Base-by-base conservation (phyloP, 2,888 invertebrate species). In the Globia sparganii region DNA sequence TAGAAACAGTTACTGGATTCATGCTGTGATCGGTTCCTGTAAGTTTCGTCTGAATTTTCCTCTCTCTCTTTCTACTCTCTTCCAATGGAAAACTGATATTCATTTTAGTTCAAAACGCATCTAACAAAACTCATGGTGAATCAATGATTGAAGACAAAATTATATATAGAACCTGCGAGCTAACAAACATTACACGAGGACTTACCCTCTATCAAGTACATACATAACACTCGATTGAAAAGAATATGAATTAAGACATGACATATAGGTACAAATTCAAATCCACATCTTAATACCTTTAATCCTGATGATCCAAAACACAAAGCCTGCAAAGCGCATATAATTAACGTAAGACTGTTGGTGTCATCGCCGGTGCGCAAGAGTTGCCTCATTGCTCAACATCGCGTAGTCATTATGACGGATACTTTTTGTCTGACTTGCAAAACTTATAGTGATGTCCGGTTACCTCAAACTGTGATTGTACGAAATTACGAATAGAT, bases 301-400 rank as follows among this genome's bases (percentile, higher is more conserved):
- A 72, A 80, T 65, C 25, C 49, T 59, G 28, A 53, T 59, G 28
- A 53, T 73, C 2, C 28, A 37, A 78, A 66, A 75, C 28, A 53
- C 81, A 80, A 81, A 58, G 4, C 1, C 3, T n/a, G 56, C 46
- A 64, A 61, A 77, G 69, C 68, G 65, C 18, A 31, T 53, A 21
- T 46, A 70, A 69, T 71, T 67, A 70, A 43, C 59, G 46, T 31
- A 61, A 71, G 67, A 77, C 61, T 77, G 34, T 25, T 53, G 58
- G 71, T 81, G 82, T 77, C 86, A 81, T 85, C 86, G 77, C 28
- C 67, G 73, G 15, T 72, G 85, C 75, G 81, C 85, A 75, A 69
- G 81, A 80, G 73, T 83, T 85, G 72, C 40, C 37, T 72, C 83
- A 77, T 77, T 31, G 53, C 46, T 72, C 67, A 72, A 31, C 18